A percentile compares a stretch with the other conserved stretches of the same genome.
phyloP scores from a whole-genome alignment of 64 coral and sea anemone species.

The Porites lutea region DNA sequence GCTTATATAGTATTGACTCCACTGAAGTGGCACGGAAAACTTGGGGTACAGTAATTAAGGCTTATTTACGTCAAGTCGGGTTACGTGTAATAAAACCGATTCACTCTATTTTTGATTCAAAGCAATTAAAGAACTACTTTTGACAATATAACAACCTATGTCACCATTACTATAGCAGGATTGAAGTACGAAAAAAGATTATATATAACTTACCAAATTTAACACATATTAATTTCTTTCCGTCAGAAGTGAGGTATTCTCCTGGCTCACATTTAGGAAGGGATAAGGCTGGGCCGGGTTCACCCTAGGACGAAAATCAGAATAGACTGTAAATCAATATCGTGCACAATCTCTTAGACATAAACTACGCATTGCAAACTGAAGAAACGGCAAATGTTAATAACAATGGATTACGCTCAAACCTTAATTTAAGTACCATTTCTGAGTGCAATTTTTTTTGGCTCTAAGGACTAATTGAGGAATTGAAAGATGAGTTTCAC shows the following conservation, averaged over 20 bases:
- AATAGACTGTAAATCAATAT: too few species aligned
- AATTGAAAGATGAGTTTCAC: too few species aligned
- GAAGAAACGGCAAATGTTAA: too few species aligned
- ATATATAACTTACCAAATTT: slow-evolving; percentile 82
- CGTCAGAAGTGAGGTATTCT: slow-evolving; percentile 86
- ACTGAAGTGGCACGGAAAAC: neutral
- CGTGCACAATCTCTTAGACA: too few species aligned
- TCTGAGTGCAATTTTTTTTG: too few species aligned
- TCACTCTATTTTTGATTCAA: neutral
- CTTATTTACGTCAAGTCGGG: neutral
- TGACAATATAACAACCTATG: neutral
- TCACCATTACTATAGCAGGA: neutral
- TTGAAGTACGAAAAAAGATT: neutral
- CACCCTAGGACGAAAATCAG: slow-evolving; percentile 55
- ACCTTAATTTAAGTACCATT: too few species aligned
- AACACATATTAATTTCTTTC: slow-evolving; percentile 75
- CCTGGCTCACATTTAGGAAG: slow-evolving; percentile 77
- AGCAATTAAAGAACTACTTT: neutral
- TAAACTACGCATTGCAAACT: too few species aligned
- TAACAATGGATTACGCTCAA: too few species aligned
- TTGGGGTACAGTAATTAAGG: neutral
- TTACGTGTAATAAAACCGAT: neutral
- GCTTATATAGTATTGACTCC: neutral
- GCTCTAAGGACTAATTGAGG: too few species aligned
- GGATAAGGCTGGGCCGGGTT: slow-evolving; percentile 44